Evolutionary conservation across 2,113 vertebrate genomes (phyloP).

Genomic region (Lampris megalopsis): DNA sequence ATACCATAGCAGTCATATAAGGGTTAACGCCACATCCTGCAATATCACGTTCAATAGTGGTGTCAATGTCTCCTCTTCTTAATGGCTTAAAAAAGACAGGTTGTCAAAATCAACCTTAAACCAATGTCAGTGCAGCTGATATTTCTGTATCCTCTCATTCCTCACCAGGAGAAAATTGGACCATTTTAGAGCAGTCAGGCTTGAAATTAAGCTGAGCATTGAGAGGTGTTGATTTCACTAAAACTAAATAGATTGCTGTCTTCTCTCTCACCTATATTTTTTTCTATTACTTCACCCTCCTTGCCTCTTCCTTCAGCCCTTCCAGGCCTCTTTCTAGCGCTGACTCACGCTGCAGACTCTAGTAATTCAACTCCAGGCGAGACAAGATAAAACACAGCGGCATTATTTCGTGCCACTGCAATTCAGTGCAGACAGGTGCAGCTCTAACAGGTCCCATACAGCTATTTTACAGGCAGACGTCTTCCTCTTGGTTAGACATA

Average conservation of each 20-base stretch:
- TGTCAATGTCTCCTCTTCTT: conserved; percentile 32
- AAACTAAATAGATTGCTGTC: conserved; percentile 62
- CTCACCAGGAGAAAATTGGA: conserved; percentile 45
- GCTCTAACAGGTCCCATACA: conserved; percentile 25
- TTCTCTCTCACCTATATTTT: conserved; percentile 37
- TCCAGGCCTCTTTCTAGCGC: not conserved
- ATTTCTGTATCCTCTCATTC: conserved; percentile 44
- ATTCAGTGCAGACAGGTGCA: conserved; percentile 8
- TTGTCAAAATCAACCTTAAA: conserved; percentile 42
- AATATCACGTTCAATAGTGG: conserved; percentile 42
- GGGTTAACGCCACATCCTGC: conserved; percentile 26
- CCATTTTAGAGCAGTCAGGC: conserved; percentile 67
- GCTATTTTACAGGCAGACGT: conserved; percentile 10
- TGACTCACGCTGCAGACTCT: conserved; percentile 3
- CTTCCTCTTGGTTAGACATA: too few relatives aligned
- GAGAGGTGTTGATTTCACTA: conserved; percentile 64
- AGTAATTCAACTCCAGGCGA: conserved; percentile 28
- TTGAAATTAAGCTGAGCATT: conserved; percentile 68
- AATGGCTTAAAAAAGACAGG: conserved; percentile 31
- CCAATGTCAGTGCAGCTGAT: conserved; percentile 52
- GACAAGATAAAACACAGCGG: conserved; percentile 18
- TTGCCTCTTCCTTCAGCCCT: not conserved
- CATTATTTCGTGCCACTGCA: conserved; percentile 14
- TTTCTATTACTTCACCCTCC: conserved; percentile 26
- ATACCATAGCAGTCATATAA: conserved; percentile 33